phyloP scores from a whole-genome alignment of 2,113 vertebrate species.

The Callaeas wilsoni region DNA sequence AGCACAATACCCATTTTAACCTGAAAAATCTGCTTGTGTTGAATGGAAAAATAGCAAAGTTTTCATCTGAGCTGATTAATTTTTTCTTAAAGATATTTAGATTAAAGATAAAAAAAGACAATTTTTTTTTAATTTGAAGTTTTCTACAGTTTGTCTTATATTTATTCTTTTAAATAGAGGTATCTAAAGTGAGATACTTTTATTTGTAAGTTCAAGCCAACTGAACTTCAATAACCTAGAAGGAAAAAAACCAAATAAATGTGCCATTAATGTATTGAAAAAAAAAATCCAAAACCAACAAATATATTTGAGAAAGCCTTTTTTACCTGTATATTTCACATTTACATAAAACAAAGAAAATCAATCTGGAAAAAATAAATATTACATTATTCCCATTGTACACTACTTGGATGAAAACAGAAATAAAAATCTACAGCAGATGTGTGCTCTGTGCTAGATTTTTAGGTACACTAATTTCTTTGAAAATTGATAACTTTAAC shows the following conservation, averaged over 20 bases:
- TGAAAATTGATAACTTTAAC: neutral
- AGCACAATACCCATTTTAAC: neutral
- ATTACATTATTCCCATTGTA: neutral
- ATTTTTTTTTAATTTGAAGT: neutral
- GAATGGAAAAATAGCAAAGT: neutral
- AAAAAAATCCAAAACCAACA: too few species aligned
- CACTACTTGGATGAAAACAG: neutral
- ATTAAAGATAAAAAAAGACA: neutral
- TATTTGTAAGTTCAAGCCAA: neutral
- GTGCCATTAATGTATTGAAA: neutral
- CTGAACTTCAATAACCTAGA: neutral
- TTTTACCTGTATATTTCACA: neutral
- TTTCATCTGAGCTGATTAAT: neutral
- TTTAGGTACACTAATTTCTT: neutral
- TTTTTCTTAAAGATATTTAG: neutral
- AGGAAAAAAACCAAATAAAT: neutral
- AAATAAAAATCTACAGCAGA: neutral
- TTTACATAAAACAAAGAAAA: neutral
- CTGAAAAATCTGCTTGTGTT: neutral
- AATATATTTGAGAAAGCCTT: neutral
- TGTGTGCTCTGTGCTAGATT: neutral
- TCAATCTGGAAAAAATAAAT: rapidly evolving
- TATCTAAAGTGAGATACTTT: neutral
- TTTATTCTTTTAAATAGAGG: neutral
- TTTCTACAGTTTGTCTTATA: neutral